Base-by-base conservation (phyloP, 2,888 invertebrate genomes). In the Sphaerophoria taeniata region DNA sequence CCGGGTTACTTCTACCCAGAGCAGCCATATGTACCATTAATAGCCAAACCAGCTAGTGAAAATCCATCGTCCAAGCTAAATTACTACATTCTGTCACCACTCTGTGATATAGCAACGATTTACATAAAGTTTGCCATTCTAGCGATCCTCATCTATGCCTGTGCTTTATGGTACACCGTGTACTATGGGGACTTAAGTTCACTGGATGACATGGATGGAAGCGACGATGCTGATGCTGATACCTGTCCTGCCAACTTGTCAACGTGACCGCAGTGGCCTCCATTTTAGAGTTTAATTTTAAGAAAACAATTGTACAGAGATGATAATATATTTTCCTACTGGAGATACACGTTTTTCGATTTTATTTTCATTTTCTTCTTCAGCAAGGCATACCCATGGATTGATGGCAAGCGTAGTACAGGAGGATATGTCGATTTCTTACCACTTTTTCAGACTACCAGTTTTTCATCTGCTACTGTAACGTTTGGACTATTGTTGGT, bases 111-210 rank as follows among this genome's bases (percentile, higher is more conserved):
- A 73, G 88, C 90, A 0, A 89, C 87, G 77, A 90, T 92, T 76
- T 92, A 92, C 84, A 33, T 92, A 3, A 91, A 91, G 87, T 90
- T 92, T 36, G 90, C 88, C 11, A 67, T 90, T 60, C 87, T 92
- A 55, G 89, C 91, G 6, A 76, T 91, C 33, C 76, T 89, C 45
- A 70, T 91, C 43, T 92, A 90, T 87, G 88, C 89, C 14, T 63
- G 89, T 9, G 89, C 90, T 81, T 89, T 90, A 73, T 91, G 91
- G 91, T 92, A 92, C 69, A 88, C 91, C 53, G 43, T 89, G 33
- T 88, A 88, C 36, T 91, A 89, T 82, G 89, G 73, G 16, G 89
- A 90, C 34, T 60, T 90, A 75, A 90, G 90, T 74, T 55, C 85
- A 87, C 45, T 39, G n/a, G 49, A 34, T 45, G 71, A 60, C 53